Conservation (phyloP, 2,797 vertebrate species). For the Siniperca undulata region DNA sequence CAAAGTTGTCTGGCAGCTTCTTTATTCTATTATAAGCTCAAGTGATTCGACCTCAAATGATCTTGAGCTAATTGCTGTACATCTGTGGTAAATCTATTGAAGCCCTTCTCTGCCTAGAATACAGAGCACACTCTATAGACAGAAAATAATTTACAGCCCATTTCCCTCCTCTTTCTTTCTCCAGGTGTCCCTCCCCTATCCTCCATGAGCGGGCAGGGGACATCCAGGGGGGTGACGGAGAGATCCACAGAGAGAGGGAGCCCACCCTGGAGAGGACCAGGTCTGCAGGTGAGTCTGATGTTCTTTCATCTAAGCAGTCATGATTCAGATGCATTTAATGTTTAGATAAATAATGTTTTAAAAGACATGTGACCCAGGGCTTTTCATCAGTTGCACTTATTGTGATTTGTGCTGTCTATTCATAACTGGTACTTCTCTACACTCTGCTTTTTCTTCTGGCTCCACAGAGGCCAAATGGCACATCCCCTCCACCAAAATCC, state of each 20-base stretch:
- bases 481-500: conserved; percentile 91
- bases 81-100: conserved; percentile 55
- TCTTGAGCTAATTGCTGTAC: conserved; percentile 71
- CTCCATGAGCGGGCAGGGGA: conserved; percentile 89
- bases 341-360: not conserved
- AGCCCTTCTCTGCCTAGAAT: conserved; percentile 46
- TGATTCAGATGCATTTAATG: not conserved
- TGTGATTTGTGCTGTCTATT: not conserved
- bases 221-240: conserved; percentile 86
- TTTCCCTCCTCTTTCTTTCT: conserved; percentile 20
- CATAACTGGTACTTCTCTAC: conserved; percentile 1
- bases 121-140: conserved; percentile 39
- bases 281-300: conserved; percentile 81
- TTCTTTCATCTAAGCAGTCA: not conserved
- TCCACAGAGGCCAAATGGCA: conserved; percentile 95
- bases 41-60: conserved; percentile 72
- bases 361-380: not conserved
- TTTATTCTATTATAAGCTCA: conserved; percentile 73
- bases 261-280: conserved; percentile 89
- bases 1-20: conserved; percentile 59
- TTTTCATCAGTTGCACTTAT: not conserved
- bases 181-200: conserved; percentile 93
- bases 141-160: conserved; percentile 28
- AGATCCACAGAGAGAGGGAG: conserved; percentile 90
- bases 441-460: conserved; percentile 4